phyloP scores from a whole-genome alignment of 2,888 invertebrate species.

The Syritta pipiens region DNA sequence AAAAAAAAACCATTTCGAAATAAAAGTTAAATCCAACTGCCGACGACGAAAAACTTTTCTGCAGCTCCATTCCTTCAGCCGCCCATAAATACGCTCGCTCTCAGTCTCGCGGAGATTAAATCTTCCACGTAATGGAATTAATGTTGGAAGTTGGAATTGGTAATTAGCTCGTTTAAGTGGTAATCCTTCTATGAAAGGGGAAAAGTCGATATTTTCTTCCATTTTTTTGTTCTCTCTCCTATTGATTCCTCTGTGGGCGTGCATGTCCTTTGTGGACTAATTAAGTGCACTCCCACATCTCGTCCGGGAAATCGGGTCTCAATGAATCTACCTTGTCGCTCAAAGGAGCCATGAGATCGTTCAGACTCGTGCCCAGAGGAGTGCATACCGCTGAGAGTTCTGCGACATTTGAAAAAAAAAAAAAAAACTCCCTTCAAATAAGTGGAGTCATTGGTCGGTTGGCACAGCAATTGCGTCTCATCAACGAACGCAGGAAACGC shows the following conservation, averaged over 20 bases:
- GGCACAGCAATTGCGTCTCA: too few relatives aligned
- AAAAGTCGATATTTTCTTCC: constrained; percentile 6
- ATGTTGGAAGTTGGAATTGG: constrained; percentile 60
- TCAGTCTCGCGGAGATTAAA: too few relatives aligned
- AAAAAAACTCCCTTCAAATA: too few relatives aligned
- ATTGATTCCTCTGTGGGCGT: neutral
- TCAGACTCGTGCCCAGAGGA: too few relatives aligned
- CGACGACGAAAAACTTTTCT: constrained; percentile 52
- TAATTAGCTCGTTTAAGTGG: constrained; percentile 62
- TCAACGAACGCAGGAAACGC: too few relatives aligned
- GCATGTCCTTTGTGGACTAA: constrained; percentile 6
- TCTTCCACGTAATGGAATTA: constrained; percentile 62
- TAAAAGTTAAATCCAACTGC: constrained; percentile 54
- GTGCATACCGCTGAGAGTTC: too few relatives aligned
- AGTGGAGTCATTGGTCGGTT: too few relatives aligned
- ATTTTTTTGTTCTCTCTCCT: neutral
- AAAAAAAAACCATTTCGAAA: constrained; percentile 15
- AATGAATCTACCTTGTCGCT: too few relatives aligned
- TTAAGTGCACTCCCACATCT: neutral
- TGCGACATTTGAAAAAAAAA: too few relatives aligned
- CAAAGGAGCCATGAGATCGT: too few relatives aligned
- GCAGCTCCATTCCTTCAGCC: constrained; percentile 12
- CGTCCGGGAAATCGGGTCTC: too few relatives aligned
- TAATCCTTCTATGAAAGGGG: constrained; percentile 17
- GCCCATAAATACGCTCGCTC: constrained; percentile 46